phyloP scores from a whole-genome alignment of 2,797 vertebrate species.

The Novumbra hubbsi region DNA sequence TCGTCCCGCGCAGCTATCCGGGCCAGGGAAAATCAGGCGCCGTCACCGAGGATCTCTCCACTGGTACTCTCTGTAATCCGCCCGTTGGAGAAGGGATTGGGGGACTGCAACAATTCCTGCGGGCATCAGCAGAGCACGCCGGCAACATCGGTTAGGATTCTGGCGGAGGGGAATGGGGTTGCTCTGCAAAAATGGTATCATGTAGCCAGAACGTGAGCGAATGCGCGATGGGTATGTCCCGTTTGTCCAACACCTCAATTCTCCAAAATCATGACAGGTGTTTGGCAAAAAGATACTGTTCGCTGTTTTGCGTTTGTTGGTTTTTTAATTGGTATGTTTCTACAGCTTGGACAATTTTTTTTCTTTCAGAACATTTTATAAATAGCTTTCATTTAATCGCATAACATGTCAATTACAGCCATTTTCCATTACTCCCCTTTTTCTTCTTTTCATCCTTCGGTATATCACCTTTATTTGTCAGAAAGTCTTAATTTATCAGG shows the following conservation, averaged over 20 bases:
- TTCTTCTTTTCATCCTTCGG: not conserved
- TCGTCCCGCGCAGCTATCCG: slow-evolving; percentile 31
- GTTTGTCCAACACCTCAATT: not conserved
- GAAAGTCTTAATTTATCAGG: not conserved
- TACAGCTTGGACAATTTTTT: not conserved
- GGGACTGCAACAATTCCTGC: slow-evolving; percentile 11
- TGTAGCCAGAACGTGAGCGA: not conserved
- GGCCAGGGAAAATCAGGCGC: slow-evolving; percentile 14
- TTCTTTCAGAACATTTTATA: not conserved
- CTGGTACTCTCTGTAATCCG: slow-evolving; percentile 15
- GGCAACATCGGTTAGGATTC: slow-evolving; percentile 8
- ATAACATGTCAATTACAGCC: not conserved
- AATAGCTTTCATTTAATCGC: not conserved
- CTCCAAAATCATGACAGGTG: not conserved
- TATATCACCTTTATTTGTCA: not conserved
- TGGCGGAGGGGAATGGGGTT: slow-evolving; percentile 14
- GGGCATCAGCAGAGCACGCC: slow-evolving; percentile 20
- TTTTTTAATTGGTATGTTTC: not conserved
- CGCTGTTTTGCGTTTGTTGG: not conserved
- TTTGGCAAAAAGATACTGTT: not conserved
- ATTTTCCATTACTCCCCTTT: not conserved
- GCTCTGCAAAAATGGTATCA: not conserved
- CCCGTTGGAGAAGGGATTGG: not conserved
- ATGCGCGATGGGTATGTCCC: not conserved
- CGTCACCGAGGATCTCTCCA: slow-evolving; percentile 16